These are phyloP conservation scores for Diplogasteroides magnus DNA, from an alignment of 1,140 invertebrate species.

Conservation along the genomic window DNA sequence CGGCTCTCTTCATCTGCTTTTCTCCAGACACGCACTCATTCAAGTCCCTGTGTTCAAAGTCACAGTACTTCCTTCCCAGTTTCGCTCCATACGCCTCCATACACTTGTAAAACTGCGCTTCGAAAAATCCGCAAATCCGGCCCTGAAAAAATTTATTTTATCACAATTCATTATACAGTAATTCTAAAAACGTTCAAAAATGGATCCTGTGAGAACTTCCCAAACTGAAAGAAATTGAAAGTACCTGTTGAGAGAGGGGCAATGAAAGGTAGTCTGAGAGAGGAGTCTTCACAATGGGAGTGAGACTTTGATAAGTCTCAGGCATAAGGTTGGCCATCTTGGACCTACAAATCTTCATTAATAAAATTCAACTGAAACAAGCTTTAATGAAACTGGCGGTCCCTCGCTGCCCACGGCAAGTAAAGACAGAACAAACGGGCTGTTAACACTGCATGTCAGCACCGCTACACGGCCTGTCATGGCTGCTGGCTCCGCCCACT, in stretches of 20 bases:
- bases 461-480: no score
- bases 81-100: constrained; percentile 48
- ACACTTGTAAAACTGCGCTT: constrained; percentile 46
- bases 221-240: not conserved
- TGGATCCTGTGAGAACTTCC: not conserved
- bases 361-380: no score
- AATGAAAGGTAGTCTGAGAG: constrained; percentile 22
- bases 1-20: constrained; percentile 40
- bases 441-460: no score
- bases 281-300: constrained; percentile 28
- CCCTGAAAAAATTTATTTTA: constrained; percentile 35
- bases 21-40: constrained; percentile 44
- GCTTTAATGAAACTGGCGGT: no score
- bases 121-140: constrained; percentile 44
- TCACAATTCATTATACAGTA: not conserved
- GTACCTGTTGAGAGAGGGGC: constrained; percentile 28
- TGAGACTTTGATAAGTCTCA: constrained; percentile 18
- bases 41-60: constrained; percentile 49
- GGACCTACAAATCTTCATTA: no score
- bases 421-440: no score
- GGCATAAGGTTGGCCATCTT: constrained; percentile 30
- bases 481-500: no score
- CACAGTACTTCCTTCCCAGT: constrained; percentile 46
- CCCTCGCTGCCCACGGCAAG: no score
- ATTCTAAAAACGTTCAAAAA: not conserved